Conservation (phyloP, 2,797 vertebrate genomes). For the Artibeus jamaicensis region DNA sequence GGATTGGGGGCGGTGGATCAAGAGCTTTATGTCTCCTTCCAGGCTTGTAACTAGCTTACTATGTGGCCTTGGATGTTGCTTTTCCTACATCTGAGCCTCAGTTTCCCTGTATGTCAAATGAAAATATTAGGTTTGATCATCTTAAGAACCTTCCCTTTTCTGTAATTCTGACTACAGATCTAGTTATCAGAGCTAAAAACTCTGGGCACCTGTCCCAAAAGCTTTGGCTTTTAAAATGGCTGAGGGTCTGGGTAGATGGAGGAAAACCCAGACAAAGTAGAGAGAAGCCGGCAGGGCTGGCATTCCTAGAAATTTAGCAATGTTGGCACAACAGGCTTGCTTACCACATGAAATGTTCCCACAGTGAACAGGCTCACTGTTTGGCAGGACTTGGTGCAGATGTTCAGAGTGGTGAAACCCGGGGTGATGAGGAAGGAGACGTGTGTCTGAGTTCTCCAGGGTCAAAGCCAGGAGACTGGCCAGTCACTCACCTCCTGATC, state of each 20-base stretch:
- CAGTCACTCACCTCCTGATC: neutral
- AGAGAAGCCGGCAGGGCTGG: neutral
- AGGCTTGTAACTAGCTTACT: slow-evolving; percentile 26
- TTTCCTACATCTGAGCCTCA: neutral
- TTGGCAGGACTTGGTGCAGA: neutral
- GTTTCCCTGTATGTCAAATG: slow-evolving; percentile 28
- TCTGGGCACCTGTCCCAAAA: neutral
- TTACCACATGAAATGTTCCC: neutral
- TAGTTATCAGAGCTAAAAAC: slow-evolving; percentile 6
- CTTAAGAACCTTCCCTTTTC: neutral
- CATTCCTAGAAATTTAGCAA: slow-evolving; percentile 60
- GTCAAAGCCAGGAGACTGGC: neutral
- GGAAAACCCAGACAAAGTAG: neutral
- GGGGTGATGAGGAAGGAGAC: neutral
- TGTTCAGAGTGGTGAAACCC: neutral
- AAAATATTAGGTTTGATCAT: neutral
- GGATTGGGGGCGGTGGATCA: too few relatives aligned
- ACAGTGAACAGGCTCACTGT: neutral
- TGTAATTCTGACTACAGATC: slow-evolving; percentile 27
- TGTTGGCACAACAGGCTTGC: neutral
- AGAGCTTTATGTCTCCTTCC: neutral
- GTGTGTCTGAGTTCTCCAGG: neutral
- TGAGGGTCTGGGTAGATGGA: neutral
- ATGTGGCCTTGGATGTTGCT: slow-evolving; percentile 9
- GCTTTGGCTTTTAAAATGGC: slow-evolving; percentile 39